Conservation (phyloP, 64 coral and sea anemone species). For the Porites australiensis region DNA sequence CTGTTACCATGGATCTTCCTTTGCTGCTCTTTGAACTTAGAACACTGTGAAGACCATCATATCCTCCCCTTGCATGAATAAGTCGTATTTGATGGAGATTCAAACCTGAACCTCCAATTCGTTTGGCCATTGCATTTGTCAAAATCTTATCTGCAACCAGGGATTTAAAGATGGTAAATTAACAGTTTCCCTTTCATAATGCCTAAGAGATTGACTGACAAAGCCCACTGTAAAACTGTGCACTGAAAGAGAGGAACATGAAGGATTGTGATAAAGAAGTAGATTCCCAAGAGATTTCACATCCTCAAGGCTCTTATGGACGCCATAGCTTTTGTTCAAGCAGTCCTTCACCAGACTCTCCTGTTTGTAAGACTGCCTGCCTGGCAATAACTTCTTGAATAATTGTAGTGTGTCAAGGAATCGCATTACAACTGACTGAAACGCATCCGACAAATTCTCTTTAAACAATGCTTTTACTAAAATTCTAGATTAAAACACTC, state of each 20-base stretch:
- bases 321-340: not conserved
- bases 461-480: not conserved
- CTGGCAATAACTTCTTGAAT: not conserved
- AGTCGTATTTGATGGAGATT: not conserved
- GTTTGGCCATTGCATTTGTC: not conserved
- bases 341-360: not conserved
- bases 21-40: conserved; percentile 35
- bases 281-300: not conserved
- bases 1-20: too few species aligned
- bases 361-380: not conserved
- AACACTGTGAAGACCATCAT: not conserved
- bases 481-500: conserved; percentile 34
- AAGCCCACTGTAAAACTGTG: conserved; percentile 2
- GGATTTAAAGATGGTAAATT: conserved; percentile 27
- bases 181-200: not conserved
- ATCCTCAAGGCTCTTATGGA: conserved; percentile 35
- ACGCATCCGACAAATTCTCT: not conserved
- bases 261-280: not conserved
- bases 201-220: conserved; percentile 13
- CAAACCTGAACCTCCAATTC: conserved; percentile 13
- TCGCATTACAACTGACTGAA: not conserved
- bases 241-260: not conserved
- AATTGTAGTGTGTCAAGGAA: conserved; percentile 23
- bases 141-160: not conserved
- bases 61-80: conserved; percentile 11